A percentile compares a stretch with the other conserved stretches of the same genome.
Conservation (phyloP, 2,888 invertebrate genomes). For the Toxonevra muliebris region DNA sequence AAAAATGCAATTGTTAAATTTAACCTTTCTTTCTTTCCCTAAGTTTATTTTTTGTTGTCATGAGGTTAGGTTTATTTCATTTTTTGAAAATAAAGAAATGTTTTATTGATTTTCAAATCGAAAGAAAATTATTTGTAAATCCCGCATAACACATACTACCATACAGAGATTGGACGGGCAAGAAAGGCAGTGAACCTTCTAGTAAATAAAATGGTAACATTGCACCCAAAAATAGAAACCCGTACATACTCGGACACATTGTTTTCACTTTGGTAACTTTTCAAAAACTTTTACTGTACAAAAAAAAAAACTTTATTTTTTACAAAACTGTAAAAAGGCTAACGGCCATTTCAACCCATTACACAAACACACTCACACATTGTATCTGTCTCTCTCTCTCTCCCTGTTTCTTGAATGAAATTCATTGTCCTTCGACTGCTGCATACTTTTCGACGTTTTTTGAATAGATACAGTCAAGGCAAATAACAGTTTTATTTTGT, state of each 20-base stretch:
- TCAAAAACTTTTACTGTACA: slow-evolving; percentile 37
- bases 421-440: slow-evolving; percentile 28
- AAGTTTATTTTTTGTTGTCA: not conserved
- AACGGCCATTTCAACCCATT: slow-evolving; percentile 48
- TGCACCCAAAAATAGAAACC: slow-evolving; percentile 19
- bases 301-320: too few relatives aligned
- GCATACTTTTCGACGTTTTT: slow-evolving; percentile 7
- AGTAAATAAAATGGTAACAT: too few relatives aligned
- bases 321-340: slow-evolving; percentile 35
- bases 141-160: slow-evolving; percentile 23
- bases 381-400: slow-evolving; percentile 26
- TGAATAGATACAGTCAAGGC: not conserved
- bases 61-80: not conserved
- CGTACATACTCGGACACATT: slow-evolving; percentile 36
- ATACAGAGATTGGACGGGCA: not conserved
- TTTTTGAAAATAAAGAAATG: slow-evolving; percentile 14
- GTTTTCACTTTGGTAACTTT: slow-evolving; percentile 46
- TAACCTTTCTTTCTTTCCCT: not conserved
- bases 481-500: slow-evolving; percentile 9
- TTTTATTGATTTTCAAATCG: slow-evolving; percentile 37
- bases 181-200: too few relatives aligned
- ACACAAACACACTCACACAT: slow-evolving; percentile 40
- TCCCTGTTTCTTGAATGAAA: slow-evolving; percentile 6
- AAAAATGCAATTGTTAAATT: slow-evolving; percentile 22
- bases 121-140: slow-evolving; percentile 37